Evolutionary conservation across 2,888 invertebrate genomes (phyloP).

Genomic region (Gastracanthus pulcherrimus): DNA sequence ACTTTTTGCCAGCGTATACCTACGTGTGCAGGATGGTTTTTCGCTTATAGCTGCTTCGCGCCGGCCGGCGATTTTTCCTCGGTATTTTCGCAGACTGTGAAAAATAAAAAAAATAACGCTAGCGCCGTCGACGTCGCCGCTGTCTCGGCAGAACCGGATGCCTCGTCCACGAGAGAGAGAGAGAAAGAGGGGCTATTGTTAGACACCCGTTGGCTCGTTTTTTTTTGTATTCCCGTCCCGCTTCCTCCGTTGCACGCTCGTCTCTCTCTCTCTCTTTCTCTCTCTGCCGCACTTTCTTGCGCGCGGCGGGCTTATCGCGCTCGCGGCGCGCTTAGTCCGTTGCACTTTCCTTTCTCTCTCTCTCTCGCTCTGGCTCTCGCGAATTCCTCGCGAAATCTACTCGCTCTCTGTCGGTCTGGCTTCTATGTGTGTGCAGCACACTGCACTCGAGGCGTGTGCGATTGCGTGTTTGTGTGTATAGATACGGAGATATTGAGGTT

Average conservation of each 20-base stretch:
- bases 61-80: neutral
- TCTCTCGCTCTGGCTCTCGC: neutral
- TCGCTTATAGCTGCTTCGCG: neutral
- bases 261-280: conserved; percentile 22
- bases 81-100: too few species aligned
- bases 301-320: neutral
- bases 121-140: neutral
- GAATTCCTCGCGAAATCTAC: conserved; percentile 20
- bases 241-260: neutral
- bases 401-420: neutral
- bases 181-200: conserved; percentile 35
- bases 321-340: neutral
- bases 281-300: neutral
- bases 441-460: too few species aligned
- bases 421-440: neutral
- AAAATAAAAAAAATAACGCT: neutral
- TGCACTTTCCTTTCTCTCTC: conserved; percentile 14
- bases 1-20: too few species aligned
- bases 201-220: conserved; percentile 32
- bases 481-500: too few species aligned
- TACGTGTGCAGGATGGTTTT: too few species aligned
- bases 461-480: too few species aligned
- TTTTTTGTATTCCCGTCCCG: neutral
- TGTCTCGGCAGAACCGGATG: neutral
- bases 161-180: neutral